A percentile compares a stretch with the other conserved stretches of the same genome.
Conservation (phyloP, 2,113 vertebrate genomes). For the Malaclemys terrapin region DNA sequence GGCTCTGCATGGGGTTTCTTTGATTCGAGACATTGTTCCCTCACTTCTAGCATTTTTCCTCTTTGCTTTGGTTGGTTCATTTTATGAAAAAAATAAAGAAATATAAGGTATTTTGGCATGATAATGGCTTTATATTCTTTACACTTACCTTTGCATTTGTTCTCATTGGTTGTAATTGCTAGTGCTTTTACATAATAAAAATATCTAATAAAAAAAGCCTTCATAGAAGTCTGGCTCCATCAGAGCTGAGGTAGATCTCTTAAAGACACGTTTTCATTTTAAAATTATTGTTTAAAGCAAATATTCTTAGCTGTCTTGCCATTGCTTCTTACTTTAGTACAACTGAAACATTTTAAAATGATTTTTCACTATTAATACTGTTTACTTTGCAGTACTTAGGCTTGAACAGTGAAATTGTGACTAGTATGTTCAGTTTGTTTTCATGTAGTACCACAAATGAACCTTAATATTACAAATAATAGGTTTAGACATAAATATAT, state of each 20-base stretch:
- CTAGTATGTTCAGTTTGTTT: background rate
- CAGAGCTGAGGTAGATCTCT: background rate
- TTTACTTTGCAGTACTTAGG: background rate
- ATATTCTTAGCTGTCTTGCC: background rate
- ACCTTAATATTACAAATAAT: background rate
- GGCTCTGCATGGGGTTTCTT: background rate
- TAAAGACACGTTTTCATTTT: background rate
- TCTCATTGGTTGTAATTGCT: background rate
- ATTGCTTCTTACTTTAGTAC: background rate
- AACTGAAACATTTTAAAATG: background rate
- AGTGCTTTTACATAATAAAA: background rate
- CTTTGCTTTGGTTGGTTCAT: fast-evolving
- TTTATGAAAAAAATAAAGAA: background rate
- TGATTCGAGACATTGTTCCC: background rate
- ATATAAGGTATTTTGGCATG: background rate
- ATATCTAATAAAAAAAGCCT: background rate
- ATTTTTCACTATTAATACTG: background rate
- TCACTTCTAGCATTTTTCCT: fast-evolving
- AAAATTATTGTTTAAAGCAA: background rate
- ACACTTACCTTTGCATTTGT: background rate
- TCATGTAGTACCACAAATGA: background rate
- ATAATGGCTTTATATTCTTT: fast-evolving
- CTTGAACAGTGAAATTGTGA: background rate
- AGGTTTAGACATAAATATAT: background rate
- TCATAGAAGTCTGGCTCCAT: background rate